These are phyloP conservation scores for Brotula barbata DNA, from an alignment of 2,797 vertebrate species.

Conservation along the genomic window DNA sequence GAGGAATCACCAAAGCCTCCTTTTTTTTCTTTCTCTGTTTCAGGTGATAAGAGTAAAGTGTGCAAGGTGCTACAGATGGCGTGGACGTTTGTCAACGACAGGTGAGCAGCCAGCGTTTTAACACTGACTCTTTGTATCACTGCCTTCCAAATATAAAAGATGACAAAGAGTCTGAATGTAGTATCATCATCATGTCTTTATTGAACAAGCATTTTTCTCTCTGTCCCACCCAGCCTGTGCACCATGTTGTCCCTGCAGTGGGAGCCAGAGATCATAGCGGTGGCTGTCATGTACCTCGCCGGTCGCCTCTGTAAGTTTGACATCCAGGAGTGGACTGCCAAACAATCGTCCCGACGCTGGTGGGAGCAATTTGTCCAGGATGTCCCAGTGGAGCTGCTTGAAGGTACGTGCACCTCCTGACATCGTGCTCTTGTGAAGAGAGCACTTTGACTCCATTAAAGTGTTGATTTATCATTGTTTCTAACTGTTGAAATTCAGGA, in stretches of 20 bases:
- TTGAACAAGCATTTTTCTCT: background rate
- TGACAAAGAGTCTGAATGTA: no score
- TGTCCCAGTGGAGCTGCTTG: conserved; percentile 95
- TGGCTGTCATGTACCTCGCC: conserved; percentile 97
- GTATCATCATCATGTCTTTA: no score
- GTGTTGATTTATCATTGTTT: no score
- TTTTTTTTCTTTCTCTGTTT: conserved; percentile 2
- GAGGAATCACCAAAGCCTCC: background rate
- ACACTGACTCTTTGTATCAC: background rate
- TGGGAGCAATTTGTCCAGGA: conserved; percentile 99
- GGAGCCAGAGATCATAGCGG: conserved; percentile 98
- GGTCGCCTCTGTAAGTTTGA: conserved; percentile 97
- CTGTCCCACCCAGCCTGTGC: conserved; percentile 82
- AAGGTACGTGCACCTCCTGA: conserved; percentile 79
- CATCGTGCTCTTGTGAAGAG: fast-evolving
- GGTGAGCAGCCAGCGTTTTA: conserved; percentile 70
- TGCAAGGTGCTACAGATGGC: conserved; percentile 96
- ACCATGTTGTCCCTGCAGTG: conserved; percentile 96
- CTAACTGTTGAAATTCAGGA: no score
- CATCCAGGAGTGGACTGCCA: conserved; percentile 97
- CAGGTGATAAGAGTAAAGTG: conserved; percentile 97
- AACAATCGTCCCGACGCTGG: conserved; percentile 94
- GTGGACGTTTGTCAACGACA: conserved; percentile 99
- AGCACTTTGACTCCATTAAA: no score
- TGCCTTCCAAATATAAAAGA: no score